phyloP scores from a whole-genome alignment of 2,888 invertebrate species.

The Xylota segnis region DNA sequence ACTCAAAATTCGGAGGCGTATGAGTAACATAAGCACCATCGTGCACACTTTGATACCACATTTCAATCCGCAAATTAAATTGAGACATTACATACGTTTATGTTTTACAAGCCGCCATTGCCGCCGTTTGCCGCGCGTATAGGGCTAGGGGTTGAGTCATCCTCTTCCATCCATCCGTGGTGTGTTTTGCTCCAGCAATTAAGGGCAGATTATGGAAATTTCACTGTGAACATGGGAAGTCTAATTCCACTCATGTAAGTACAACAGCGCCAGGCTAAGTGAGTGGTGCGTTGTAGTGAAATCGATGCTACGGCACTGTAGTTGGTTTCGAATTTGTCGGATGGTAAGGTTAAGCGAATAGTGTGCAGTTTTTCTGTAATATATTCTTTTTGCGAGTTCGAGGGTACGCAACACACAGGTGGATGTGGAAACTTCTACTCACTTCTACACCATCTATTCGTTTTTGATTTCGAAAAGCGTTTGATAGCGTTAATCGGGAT shows the following conservation, averaged over 20 bases:
- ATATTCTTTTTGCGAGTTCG: no score
- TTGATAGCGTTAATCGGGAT: no score
- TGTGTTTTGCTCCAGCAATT: constrained; percentile 32
- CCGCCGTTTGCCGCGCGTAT: neutral
- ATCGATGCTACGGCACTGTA: neutral
- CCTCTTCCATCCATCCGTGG: neutral
- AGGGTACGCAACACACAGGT: no score
- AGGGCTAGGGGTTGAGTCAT: neutral
- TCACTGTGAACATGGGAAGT: constrained; percentile 4
- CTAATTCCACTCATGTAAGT: constrained; percentile 20
- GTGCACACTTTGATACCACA: constrained; percentile 12
- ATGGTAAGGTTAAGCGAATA: no score
- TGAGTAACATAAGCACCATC: constrained; percentile 4
- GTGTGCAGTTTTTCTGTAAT: no score
- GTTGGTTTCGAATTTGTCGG: neutral
- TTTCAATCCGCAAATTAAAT: constrained; percentile 39
- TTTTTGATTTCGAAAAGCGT: no score
- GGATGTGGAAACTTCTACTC: no score
- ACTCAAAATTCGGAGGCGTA: constrained; percentile 1
- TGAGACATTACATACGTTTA: constrained; percentile 38
- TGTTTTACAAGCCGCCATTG: neutral
- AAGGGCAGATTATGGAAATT: constrained; percentile 51
- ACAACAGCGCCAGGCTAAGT: neutral
- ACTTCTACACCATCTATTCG: no score
- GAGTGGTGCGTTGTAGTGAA: neutral